phyloP scores from a whole-genome alignment of 2,888 invertebrate genomes.

The Girardia tigrina region DNA sequence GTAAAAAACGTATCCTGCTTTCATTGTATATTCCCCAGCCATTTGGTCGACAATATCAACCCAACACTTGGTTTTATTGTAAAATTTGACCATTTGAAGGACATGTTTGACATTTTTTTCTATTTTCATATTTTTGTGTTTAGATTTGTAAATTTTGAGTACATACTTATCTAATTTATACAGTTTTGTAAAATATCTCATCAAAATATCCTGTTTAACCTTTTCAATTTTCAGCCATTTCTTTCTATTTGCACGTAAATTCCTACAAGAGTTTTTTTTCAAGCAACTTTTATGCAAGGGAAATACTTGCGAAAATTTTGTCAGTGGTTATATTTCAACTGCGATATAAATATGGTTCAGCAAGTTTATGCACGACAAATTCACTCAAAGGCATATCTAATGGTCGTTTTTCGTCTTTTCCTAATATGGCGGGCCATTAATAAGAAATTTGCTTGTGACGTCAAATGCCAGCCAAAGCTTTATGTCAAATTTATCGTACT shows the following conservation, averaged over 20 bases:
- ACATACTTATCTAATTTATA: conserved; percentile 1
- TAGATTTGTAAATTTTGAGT: not conserved
- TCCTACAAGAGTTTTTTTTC: not conserved
- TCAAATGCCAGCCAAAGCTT: conserved; percentile 5
- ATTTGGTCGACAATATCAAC: too few relatives aligned
- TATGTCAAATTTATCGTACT: conserved; percentile 4
- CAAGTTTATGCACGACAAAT: conserved; percentile 2
- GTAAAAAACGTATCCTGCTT: too few relatives aligned
- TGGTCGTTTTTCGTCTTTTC: not conserved
- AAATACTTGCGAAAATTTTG: not conserved
- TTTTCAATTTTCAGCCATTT: not conserved
- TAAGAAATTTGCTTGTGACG: conserved; percentile 7
- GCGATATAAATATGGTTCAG: conserved; percentile 5
- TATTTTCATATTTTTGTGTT: conserved; percentile 6
- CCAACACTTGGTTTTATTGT: too few relatives aligned
- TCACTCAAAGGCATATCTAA: not conserved
- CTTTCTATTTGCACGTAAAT: conserved; percentile 9
- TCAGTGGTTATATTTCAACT: not conserved
- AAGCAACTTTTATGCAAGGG: conserved; percentile 12
- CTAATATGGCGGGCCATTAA: not conserved
- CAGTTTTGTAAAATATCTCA: not conserved
- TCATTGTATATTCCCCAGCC: too few relatives aligned
- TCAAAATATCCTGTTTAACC: conserved; percentile 5
- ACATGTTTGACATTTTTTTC: not conserved
- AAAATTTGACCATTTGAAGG: too few relatives aligned